These are phyloP conservation scores for Cyanocitta stelleri DNA, from an alignment of 2,113 vertebrate species.

Conservation along the genomic window DNA sequence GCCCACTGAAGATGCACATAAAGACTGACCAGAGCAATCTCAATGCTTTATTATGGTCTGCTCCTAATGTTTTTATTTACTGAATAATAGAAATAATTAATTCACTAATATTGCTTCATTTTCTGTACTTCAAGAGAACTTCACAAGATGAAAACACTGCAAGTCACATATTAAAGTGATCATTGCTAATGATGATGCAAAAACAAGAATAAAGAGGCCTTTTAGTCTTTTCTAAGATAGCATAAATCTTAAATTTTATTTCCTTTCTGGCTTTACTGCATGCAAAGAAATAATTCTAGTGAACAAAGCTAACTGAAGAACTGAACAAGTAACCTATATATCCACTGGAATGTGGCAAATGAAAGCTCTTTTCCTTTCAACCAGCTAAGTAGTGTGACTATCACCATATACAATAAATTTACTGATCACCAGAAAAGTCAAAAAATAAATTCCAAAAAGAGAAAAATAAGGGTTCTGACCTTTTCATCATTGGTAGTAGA, in stretches of 20 bases:
- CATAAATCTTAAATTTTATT: neutral
- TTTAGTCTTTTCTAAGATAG: neutral
- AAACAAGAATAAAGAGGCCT: neutral
- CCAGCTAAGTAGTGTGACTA: neutral
- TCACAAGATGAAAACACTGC: neutral
- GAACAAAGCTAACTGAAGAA: neutral
- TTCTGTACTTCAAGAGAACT: neutral
- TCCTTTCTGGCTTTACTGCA: neutral
- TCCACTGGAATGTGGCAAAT: neutral
- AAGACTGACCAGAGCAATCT: neutral
- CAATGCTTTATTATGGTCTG: neutral
- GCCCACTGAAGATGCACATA: neutral
- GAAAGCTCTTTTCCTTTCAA: neutral
- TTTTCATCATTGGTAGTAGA: slow-evolving; percentile 97
- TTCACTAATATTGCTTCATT: neutral
- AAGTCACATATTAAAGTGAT: neutral
- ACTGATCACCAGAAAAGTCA: fast-evolving
- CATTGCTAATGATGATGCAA: neutral
- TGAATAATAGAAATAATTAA: neutral
- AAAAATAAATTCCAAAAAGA: neutral
- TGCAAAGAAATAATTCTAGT: neutral
- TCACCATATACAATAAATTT: neutral
- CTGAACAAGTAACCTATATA: neutral
- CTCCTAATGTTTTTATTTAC: neutral
- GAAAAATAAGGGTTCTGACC: slow-evolving; percentile 65